phyloP scores from a whole-genome alignment of 2,888 invertebrate genomes.

The Polymixis flavicincta region DNA sequence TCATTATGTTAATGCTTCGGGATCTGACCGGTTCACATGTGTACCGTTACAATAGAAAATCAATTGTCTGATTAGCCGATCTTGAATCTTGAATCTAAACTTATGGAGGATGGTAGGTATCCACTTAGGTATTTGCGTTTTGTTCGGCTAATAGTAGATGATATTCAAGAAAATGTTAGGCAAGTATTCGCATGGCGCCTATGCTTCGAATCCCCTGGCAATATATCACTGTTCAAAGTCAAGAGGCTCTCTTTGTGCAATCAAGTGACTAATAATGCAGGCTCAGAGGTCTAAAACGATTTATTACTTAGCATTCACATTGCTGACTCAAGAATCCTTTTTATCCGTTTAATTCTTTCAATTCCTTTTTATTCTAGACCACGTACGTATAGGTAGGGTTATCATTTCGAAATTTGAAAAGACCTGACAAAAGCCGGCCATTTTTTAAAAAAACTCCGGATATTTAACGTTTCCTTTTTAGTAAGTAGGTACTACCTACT shows the following conservation, averaged over 20 bases:
- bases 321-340: conserved; percentile 40
- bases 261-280: conserved; percentile 42
- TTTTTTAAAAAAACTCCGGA: background rate
- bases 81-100: background rate
- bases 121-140: conserved; percentile 13
- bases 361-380: conserved; percentile 15
- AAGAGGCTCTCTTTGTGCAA: conserved; percentile 41
- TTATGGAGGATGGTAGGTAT: conserved; percentile 8
- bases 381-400: background rate
- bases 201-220: conserved; percentile 25
- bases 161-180: conserved; percentile 23
- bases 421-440: background rate
- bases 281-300: conserved; percentile 36
- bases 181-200: conserved; percentile 36
- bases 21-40: no score
- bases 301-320: conserved; percentile 50
- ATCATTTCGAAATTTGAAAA: background rate
- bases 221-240: conserved; percentile 46
- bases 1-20: conserved; percentile 27
- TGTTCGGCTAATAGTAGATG: conserved; percentile 9
- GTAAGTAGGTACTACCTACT: no score
- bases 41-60: no score
- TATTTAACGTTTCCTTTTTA: background rate
- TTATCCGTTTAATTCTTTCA: conserved; percentile 24
- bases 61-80: no score